These are phyloP conservation scores for Diloba caeruleocephala DNA, from an alignment of 2,888 invertebrate genomes.

Conservation along the genomic window DNA sequence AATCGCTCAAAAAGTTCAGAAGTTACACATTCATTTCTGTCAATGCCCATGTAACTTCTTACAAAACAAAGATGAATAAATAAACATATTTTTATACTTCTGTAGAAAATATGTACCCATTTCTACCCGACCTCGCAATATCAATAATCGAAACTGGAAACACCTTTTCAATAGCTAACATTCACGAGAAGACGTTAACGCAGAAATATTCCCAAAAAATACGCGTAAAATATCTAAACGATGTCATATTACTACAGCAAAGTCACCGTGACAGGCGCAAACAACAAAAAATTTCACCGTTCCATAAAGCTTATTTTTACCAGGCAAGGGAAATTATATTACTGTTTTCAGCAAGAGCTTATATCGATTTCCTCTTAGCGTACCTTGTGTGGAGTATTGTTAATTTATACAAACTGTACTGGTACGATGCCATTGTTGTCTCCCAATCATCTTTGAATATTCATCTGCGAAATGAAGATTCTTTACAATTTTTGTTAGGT, in stretches of 20 bases:
- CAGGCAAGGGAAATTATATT: constrained; percentile 55
- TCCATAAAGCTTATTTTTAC: constrained; percentile 52
- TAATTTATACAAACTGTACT: constrained; percentile 57
- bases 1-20: too few species aligned
- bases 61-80: too few species aligned
- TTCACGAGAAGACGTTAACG: constrained; percentile 18
- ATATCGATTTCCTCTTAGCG: constrained; percentile 66
- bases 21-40: too few species aligned
- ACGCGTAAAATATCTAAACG: constrained; percentile 20
- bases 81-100: too few species aligned
- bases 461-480: constrained; percentile 23
- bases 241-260: constrained; percentile 20
- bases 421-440: constrained; percentile 50
- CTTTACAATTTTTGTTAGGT: constrained; percentile 16
- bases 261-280: constrained; percentile 40
- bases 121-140: too few species aligned
- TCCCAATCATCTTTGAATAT: constrained; percentile 49
- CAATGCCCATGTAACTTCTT: too few species aligned
- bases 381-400: constrained; percentile 52
- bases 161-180: constrained; percentile 14
- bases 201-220: constrained; percentile 21
- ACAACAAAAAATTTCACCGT: constrained; percentile 28
- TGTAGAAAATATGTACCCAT: too few species aligned
- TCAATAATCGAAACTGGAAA: constrained; percentile 5
- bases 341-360: constrained; percentile 58